Conservation (phyloP, 2,888 invertebrate species). For the Morpho achilles region DNA sequence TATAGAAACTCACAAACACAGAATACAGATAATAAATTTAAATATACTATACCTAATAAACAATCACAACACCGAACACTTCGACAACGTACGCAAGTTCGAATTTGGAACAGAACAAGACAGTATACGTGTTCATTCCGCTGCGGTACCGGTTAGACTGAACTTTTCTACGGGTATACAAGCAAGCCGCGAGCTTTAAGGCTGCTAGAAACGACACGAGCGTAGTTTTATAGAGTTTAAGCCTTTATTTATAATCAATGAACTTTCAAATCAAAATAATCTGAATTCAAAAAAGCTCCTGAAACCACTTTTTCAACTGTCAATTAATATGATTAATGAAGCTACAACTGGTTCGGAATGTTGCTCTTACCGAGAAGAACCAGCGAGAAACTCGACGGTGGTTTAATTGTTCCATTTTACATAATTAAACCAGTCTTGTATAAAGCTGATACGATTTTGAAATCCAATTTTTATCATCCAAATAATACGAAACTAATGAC, state of each 20-base stretch:
- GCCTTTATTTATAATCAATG: background rate
- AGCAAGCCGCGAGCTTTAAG: background rate
- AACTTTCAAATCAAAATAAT: no score
- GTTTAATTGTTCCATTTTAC: no score
- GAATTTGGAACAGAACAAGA: background rate
- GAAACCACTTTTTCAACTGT: no score
- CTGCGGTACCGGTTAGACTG: conserved; percentile 7
- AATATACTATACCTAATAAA: conserved; percentile 10
- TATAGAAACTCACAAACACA: background rate
- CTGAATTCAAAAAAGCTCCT: no score
- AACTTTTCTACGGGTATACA: conserved; percentile 2
- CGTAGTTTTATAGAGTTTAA: conserved; percentile 1
- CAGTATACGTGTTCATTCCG: background rate
- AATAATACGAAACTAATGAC: no score
- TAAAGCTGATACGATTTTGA: no score
- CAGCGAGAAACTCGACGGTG: no score
- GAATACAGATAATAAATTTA: background rate
- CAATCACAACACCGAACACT: conserved; percentile 6
- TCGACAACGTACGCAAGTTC: conserved; percentile 5
- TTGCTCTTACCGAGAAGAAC: no score
- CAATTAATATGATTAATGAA: no score
- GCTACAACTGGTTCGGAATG: no score
- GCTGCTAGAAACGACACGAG: conserved; percentile 3
- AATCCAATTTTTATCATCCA: no score
- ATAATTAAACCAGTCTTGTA: no score